Conservation (phyloP, 2,113 vertebrate species). For the Hipposideros armiger region DNA sequence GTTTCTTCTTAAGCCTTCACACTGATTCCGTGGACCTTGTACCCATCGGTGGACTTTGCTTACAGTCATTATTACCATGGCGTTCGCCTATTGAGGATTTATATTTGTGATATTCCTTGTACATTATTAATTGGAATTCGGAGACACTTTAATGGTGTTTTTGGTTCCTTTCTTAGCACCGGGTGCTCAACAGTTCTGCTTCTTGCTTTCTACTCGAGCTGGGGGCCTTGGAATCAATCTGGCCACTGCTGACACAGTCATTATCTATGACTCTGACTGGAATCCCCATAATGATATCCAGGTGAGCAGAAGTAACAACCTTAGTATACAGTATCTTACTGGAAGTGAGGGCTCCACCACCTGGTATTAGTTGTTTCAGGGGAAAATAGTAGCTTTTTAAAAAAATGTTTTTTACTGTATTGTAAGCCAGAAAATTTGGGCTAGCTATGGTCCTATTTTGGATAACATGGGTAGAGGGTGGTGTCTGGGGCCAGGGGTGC, state of each 20-base stretch:
- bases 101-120: not conserved
- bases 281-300: conserved; percentile 99
- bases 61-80: not conserved
- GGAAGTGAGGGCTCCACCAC: not conserved
- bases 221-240: conserved; percentile 98
- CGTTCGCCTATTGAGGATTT: not conserved
- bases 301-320: conserved; percentile 85
- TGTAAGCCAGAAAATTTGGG: conserved; percentile 36
- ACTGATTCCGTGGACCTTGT: not conserved
- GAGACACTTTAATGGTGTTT: conserved; percentile 39
- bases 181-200: conserved; percentile 98
- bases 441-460: not conserved
- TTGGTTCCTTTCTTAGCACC: conserved; percentile 90
- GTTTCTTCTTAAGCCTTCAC: conserved; percentile 6
- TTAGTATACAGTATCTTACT: not conserved
- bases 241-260: conserved; percentile 98
- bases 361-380: conserved; percentile 27
- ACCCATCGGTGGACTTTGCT: not conserved
- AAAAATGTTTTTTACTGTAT: not conserved
- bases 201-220: conserved; percentile 97
- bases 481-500: not conserved
- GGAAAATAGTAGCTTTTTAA: conserved; percentile 37
- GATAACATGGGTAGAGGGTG: not conserved
- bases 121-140: not conserved
- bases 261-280: conserved; percentile 99